A percentile compares a stretch with the other conserved stretches of the same genome.
Evolutionary conservation across 2,797 vertebrate species (phyloP).

Genomic region (Hemitrygon akajei): DNA sequence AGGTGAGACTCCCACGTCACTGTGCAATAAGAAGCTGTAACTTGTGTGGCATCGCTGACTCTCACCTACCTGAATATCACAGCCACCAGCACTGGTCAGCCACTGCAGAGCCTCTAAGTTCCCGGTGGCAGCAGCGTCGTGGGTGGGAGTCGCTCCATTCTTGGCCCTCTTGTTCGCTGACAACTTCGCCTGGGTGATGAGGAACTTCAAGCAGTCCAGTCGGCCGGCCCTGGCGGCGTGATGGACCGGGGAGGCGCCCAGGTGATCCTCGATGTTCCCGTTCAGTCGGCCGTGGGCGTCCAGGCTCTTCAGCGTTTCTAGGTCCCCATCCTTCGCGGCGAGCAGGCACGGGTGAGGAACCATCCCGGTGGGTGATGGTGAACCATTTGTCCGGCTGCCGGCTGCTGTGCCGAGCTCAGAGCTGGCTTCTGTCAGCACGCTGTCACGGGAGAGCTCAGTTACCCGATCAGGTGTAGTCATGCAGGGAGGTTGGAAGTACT

Average conservation of each 20-base stretch:
- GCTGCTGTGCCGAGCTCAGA: not conserved
- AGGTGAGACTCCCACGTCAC: not conserved
- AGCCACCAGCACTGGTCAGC: constrained; percentile 63
- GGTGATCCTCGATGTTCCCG: constrained; percentile 52
- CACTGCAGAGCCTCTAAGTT: constrained; percentile 64
- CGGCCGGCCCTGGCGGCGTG: constrained; percentile 66
- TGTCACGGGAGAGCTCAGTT: not conserved
- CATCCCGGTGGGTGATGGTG: constrained; percentile 50
- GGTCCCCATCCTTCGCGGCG: constrained; percentile 61
- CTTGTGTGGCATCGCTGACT: not conserved
- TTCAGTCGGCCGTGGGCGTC: constrained; percentile 54
- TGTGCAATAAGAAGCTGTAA: not conserved
- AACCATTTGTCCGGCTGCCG: not conserved
- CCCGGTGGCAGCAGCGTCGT: constrained; percentile 71
- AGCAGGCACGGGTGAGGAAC: constrained; percentile 64
- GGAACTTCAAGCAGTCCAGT: constrained; percentile 65
- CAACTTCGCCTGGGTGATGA: constrained; percentile 60
- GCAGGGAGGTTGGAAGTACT: not conserved
- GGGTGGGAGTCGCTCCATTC: constrained; percentile 68
- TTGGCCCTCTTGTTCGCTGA: constrained; percentile 56
- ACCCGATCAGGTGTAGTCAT: constrained; percentile 21
- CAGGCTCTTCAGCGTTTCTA: constrained; percentile 55
- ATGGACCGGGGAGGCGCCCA: constrained; percentile 70
- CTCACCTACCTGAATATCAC: constrained; percentile 59
- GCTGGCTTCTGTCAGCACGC: not conserved